Base-by-base conservation (phyloP, 2,113 vertebrate genomes). In the Regulus satrapa region DNA sequence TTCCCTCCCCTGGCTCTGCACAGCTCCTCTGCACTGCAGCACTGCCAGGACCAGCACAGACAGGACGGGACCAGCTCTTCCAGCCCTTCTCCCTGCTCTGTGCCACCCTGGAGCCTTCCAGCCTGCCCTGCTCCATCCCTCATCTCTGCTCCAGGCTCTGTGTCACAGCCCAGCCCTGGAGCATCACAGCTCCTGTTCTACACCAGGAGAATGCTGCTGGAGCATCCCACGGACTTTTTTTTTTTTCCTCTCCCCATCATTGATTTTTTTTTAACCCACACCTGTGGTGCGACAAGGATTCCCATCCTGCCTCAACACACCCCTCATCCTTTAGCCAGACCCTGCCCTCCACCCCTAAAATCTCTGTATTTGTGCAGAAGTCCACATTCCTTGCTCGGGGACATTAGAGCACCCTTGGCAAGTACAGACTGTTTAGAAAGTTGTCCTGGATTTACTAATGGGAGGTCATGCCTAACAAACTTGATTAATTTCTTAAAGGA, bases 401-500 rank as follows among this genome's bases (percentile, higher is more conserved):
- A 84, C 75, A 76, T 6, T 14, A 6, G 67, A 74, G 40, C 31
- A 52, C 25, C 5, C 52, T 86, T 78, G 92, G 72, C 82, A 95
- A 77, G 78, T 21, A 49, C 36, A 61, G 79, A 28, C 25, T 91
- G 69, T 56, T 92, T 46, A 40, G 77, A 97, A 88, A 92, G 90
- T 68, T 77, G 78, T 80, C 52, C 80, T 83, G 85, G 59, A 76
- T 91, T 75, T 94, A 77, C 82, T 88, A 85, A 73, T 71, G 18
- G 51, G 85, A 97, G 79, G 40, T 95, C 94, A 92, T 79, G 86
- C 95, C 94, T 97, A 97, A 93, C 32, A 55, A 97, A 95, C 82
- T 61, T 92, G 94, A 97, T 97, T 97, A 95, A 96, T 90, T 96
- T 94, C 92, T 91, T 91, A 92, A 82, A 95, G 85, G 66, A 92